Evolutionary conservation across 2,797 vertebrate species (phyloP).

Genomic region (Hoplostethus mediterraneus): DNA sequence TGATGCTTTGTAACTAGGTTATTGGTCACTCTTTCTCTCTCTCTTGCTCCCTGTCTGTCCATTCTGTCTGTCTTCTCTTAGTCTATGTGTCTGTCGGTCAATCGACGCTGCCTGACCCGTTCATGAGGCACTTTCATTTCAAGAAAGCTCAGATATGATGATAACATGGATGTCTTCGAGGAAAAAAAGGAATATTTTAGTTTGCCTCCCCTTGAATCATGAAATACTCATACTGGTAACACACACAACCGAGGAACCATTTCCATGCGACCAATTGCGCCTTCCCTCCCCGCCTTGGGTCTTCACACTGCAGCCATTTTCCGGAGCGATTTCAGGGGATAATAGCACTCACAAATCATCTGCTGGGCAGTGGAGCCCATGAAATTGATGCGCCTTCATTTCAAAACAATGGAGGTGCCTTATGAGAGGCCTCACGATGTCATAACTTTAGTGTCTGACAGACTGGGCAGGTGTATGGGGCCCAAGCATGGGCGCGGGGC

Average conservation of each 20-base stretch:
- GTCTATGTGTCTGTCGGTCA: conserved; percentile 12
- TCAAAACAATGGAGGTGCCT: conserved; percentile 84
- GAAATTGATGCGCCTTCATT: conserved; percentile 86
- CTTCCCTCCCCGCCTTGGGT: conserved; percentile 7
- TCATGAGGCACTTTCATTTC: conserved; percentile 24
- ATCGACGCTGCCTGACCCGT: background rate
- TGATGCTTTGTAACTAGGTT: conserved; percentile 68
- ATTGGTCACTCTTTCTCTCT: conserved; percentile 42
- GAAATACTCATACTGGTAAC: conserved; percentile 14
- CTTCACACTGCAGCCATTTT: conserved; percentile 75
- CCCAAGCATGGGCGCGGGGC: conserved; percentile 43
- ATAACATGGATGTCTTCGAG: background rate
- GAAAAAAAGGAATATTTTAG: conserved; percentile 10
- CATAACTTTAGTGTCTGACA: conserved; percentile 81
- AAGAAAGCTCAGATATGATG: background rate
- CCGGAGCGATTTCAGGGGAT: conserved; percentile 76
- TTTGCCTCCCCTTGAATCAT: conserved; percentile 7
- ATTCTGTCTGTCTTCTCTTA: conserved; percentile 24
- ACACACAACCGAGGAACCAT: conserved; percentile 48
- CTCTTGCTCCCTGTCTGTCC: conserved; percentile 8
- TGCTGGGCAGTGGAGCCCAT: conserved; percentile 65
- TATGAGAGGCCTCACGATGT: conserved; percentile 82
- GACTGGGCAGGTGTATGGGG: conserved; percentile 63
- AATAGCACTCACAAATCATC: conserved; percentile 86
- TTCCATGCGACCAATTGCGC: conserved; percentile 24